A percentile compares a stretch with the other conserved stretches of the same genome.
phyloP scores from a whole-genome alignment of 2,113 vertebrate species.

The Megaleporinus macrocephalus region DNA sequence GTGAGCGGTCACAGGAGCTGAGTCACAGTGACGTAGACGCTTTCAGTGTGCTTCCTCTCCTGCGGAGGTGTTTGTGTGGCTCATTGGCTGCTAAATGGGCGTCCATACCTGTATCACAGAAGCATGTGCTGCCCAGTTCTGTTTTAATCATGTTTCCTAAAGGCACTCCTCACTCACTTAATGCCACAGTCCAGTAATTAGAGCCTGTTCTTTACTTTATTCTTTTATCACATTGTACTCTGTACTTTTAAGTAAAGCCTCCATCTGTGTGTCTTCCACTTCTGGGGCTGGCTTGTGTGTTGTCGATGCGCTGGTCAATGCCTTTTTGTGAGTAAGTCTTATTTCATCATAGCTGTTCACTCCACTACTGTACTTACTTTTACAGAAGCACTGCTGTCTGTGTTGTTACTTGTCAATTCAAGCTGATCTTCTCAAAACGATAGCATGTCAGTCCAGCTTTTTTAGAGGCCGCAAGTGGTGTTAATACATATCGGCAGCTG shows the following conservation, averaged over 20 bases:
- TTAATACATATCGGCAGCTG: conserved; percentile 13
- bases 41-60: conserved; percentile 74
- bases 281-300: conserved; percentile 33
- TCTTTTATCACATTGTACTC: conserved; percentile 40
- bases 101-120: conserved; percentile 59
- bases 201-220: conserved; percentile 18
- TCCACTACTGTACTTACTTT: conserved; percentile 4
- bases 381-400: conserved; percentile 19
- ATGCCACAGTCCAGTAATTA: conserved; percentile 22
- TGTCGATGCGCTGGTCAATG: neutral
- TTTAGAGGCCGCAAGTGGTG: neutral
- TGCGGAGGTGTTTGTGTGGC: conserved; percentile 70
- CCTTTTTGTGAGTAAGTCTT: conserved; percentile 40
- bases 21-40: conserved; percentile 59
- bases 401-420: conserved; percentile 32
- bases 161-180: conserved; percentile 29
- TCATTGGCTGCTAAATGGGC: conserved; percentile 80
- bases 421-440: conserved; percentile 21
- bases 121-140: conserved; percentile 56
- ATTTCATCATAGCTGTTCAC: conserved; percentile 28
- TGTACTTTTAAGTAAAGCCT: conserved; percentile 34
- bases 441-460: conserved; percentile 4
- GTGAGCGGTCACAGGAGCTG: conserved; percentile 53
- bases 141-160: conserved; percentile 66
- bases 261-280: conserved; percentile 44